Evolutionary conservation across 1,140 invertebrate genomes (phyloP).

Genomic region (Caenorhabditis briggsae): DNA sequence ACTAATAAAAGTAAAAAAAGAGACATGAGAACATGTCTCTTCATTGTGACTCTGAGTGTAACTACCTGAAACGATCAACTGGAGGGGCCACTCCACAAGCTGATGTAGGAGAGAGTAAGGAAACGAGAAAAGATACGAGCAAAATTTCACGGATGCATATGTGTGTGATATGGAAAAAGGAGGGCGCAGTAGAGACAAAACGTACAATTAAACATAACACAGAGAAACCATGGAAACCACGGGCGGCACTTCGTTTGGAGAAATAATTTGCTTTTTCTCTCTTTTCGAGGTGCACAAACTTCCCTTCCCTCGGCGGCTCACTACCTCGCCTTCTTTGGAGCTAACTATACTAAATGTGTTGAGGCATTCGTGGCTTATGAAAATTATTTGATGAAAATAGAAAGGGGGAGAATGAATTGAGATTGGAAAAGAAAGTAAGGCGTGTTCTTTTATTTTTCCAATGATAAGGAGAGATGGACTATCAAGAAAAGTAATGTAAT

Average conservation of each 20-base stretch:
- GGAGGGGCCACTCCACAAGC: no score
- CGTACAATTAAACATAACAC: conserved; percentile 53
- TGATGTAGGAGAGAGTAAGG: background rate
- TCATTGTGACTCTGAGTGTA: conserved; percentile 2
- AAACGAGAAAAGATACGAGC: background rate
- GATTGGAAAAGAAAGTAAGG: background rate
- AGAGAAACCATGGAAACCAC: conserved; percentile 44
- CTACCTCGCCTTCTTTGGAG: background rate
- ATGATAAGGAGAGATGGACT: background rate
- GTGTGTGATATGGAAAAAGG: conserved; percentile 47
- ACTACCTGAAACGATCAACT: conserved; percentile 31
- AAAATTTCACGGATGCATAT: conserved; percentile 9
- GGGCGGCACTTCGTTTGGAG: conserved; percentile 45
- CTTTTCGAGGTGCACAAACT: background rate
- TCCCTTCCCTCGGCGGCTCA: background rate
- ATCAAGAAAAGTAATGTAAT: background rate
- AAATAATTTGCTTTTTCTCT: conserved; percentile 49
- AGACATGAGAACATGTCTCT: conserved; percentile 32
- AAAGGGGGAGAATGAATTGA: background rate
- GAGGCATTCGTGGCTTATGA: conserved; percentile 46
- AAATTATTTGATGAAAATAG: conserved; percentile 33
- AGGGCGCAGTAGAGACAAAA: conserved; percentile 18
- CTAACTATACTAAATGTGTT: conserved; percentile 55
- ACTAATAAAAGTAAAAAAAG: conserved; percentile 15
- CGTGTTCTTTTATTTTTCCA: background rate